Conservation (phyloP, 2,797 vertebrate species). For the Syngnathus acus region DNA sequence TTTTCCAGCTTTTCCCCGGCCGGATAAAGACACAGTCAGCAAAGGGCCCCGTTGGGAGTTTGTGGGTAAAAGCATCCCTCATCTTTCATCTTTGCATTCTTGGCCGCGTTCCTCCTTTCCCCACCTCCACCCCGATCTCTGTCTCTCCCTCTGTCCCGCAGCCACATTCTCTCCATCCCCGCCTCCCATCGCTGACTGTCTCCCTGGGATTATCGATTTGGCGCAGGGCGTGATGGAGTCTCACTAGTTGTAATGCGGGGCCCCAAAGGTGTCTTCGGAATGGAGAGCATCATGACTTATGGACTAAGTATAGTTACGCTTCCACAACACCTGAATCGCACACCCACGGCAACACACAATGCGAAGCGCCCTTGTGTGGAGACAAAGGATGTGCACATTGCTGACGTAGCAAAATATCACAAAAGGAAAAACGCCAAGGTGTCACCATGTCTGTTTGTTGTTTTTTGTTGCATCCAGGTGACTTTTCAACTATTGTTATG, state of each 20-base stretch:
- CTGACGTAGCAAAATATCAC: not conserved
- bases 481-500: not conserved
- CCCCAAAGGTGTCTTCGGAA: slow-evolving; percentile 70
- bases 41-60: slow-evolving; percentile 59
- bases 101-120: slow-evolving; percentile 23
- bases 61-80: slow-evolving; percentile 61
- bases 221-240: slow-evolving; percentile 74
- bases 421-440: not conserved
- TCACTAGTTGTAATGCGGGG: slow-evolving; percentile 66
- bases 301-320: slow-evolving; percentile 59
- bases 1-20: slow-evolving; percentile 20
- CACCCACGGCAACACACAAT: slow-evolving; percentile 16
- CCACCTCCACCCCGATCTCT: slow-evolving; percentile 18
- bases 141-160: slow-evolving; percentile 30
- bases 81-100: slow-evolving; percentile 65
- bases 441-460: not conserved
- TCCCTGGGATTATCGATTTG: slow-evolving; percentile 70
- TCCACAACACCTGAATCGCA: slow-evolving; percentile 16
- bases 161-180: slow-evolving; percentile 44
- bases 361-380: slow-evolving; percentile 18
- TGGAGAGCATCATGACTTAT: slow-evolving; percentile 73
- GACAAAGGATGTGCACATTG: slow-evolving; percentile 28
- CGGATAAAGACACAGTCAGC: slow-evolving; percentile 68
- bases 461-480: not conserved
- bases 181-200: slow-evolving; percentile 58